phyloP scores from a whole-genome alignment of 92 coral and sea anemone genomes.

The Porites cylindrica region DNA sequence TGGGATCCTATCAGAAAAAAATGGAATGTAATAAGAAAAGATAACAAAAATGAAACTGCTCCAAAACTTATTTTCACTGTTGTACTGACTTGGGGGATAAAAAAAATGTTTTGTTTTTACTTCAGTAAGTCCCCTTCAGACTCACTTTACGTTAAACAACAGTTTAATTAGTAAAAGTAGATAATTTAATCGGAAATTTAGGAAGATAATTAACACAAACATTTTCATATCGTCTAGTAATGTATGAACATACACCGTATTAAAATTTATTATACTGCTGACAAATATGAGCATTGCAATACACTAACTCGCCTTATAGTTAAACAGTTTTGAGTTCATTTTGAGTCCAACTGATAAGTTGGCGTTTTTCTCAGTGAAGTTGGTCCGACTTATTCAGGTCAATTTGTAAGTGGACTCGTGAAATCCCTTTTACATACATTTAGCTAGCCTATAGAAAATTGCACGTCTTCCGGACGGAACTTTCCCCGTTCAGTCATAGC shows the following conservation, averaged over 20 bases:
- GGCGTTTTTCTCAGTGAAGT: constrained; percentile 37
- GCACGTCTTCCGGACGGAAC: constrained; percentile 33
- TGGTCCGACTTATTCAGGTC: constrained; percentile 30
- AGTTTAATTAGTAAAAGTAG: constrained; percentile 40
- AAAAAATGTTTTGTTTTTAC: constrained; percentile 32
- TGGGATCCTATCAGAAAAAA: constrained; percentile 39
- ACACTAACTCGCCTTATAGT: constrained; percentile 31
- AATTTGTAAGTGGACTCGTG: constrained; percentile 34
- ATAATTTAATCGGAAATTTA: constrained; percentile 38
- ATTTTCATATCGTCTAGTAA: constrained; percentile 36
- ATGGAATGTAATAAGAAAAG: constrained; percentile 40
- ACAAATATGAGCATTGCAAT: constrained; percentile 28
- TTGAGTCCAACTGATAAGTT: constrained; percentile 38
- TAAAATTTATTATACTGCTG: constrained; percentile 38
- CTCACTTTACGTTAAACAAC: constrained; percentile 31
- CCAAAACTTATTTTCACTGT: constrained; percentile 29
- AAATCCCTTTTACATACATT: constrained; percentile 36
- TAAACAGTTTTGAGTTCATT: constrained; percentile 37
- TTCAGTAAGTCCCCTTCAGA: constrained; percentile 38
- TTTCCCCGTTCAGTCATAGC: constrained; percentile 39
- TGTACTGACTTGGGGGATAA: constrained; percentile 31
- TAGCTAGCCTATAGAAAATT: constrained; percentile 34
- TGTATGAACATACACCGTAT: constrained; percentile 27
- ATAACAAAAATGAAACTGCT: constrained; percentile 37
- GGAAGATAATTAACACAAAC: constrained; percentile 38